Evolutionary conservation across 2,888 invertebrate species (phyloP), one percentile per base, ranked within the genome.

Genomic region (Sinopyrophorus schimmeli): DNA sequence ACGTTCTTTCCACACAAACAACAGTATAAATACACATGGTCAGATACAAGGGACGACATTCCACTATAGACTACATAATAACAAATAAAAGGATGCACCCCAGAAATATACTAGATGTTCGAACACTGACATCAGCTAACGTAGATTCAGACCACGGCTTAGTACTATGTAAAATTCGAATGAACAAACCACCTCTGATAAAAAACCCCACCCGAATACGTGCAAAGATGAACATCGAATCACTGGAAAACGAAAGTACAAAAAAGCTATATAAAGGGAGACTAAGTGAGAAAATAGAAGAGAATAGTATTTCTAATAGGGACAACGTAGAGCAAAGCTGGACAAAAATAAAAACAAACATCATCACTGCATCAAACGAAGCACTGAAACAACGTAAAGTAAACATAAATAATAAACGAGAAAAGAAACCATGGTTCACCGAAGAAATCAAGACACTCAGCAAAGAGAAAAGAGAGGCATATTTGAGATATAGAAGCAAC

Each of bases 281-380:
- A 31, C 16, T 31, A 4, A 10, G 16, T n/a, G 31, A 31, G 9
- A 27, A 10, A 27, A 27, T 27, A 27, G 14, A 27, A 27, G 27
- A 11, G 11, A 27, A 27, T 2, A 11, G 27, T 9, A 27, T 27
- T 12, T 12, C 27, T n/a, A 27, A 27, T 11, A 27, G 7, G 5
- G 27, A 27, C 4, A 14, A 11, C 27, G 27, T 27, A 2, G 27
- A 27, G 11, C 11, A 27, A 11, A 27, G 11, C 11, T 27, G 27
- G 9, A 27, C 11, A 7, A 27, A 27, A n/a, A 2, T 27, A 27
- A 27, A 3, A 10, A 27, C 27, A 7, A 24, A 24, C 24, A 24
- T 24, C 9, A 5, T 24, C 24, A 24, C 24, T 7, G 3, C n/a
- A 24, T 24, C 24, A 24, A 24, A 5, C n/a, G 24, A 24, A 24